Conservation (phyloP, 2,797 vertebrate genomes). For the Ataeniobius toweri region DNA sequence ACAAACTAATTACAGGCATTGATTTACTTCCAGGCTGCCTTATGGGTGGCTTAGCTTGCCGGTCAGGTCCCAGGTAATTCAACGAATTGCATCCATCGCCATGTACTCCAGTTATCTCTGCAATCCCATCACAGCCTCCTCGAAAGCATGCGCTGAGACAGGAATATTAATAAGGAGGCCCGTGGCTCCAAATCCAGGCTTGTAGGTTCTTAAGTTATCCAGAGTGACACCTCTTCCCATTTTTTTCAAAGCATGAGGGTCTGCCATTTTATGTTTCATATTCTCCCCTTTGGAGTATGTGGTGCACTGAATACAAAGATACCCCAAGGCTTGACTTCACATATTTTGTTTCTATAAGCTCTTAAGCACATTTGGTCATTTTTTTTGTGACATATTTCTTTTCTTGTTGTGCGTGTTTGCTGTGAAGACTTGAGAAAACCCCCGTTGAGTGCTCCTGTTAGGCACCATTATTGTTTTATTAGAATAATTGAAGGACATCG, state of each 20-base stretch:
- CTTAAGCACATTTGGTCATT: conserved; percentile 38
- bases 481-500: conserved; percentile 53
- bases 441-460: conserved; percentile 10
- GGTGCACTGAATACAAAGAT: conserved; percentile 46
- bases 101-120: conserved; percentile 75
- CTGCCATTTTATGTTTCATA: conserved; percentile 54
- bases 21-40: conserved; percentile 68
- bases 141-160: conserved; percentile 68
- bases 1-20: conserved; percentile 70
- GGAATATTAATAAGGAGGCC: conserved; percentile 79
- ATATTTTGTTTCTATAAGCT: conserved; percentile 33
- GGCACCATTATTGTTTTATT: conserved; percentile 25
- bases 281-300: conserved; percentile 30
- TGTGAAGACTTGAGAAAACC: background rate
- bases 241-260: conserved; percentile 26
- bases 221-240: conserved; percentile 48
- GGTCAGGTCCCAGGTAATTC: conserved; percentile 80
- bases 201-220: conserved; percentile 53
- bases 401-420: background rate
- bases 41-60: conserved; percentile 71
- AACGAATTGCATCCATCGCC: conserved; percentile 68
- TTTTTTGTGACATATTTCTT: background rate
- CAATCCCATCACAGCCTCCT: conserved; percentile 75
- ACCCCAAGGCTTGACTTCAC: conserved; percentile 28
- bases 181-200: conserved; percentile 50